Evolutionary conservation across 2,888 invertebrate genomes (phyloP).

Genomic region (Litoditis marina): DNA sequence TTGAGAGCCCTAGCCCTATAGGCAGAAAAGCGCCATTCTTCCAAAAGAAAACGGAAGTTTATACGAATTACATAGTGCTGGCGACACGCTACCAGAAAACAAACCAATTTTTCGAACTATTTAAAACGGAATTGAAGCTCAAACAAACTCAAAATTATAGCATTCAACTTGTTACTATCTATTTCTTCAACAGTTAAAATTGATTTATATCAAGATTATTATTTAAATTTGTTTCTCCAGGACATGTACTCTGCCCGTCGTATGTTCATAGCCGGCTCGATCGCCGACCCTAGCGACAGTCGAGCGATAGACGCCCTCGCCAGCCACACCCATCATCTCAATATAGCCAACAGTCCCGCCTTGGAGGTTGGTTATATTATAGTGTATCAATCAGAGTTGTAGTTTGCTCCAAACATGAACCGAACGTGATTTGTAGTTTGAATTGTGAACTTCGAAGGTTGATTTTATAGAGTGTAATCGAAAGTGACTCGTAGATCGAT

Average conservation of each 20-base stretch:
- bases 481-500: too few relatives aligned
- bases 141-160: not conserved
- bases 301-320: slow-evolving; percentile 42
- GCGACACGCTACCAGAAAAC: too few relatives aligned
- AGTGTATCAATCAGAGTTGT: too few relatives aligned
- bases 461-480: too few relatives aligned
- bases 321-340: slow-evolving; percentile 50
- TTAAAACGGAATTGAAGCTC: too few relatives aligned
- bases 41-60: not conserved
- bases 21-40: not conserved
- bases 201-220: not conserved
- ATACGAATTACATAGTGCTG: not conserved
- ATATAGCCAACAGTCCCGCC: slow-evolving; percentile 44
- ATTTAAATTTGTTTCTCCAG: slow-evolving; percentile 16
- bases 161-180: not conserved
- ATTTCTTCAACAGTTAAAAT: not conserved
- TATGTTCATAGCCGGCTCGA: slow-evolving; percentile 54
- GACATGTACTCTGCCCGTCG: slow-evolving; percentile 53
- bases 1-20: not conserved
- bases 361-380: slow-evolving; percentile 30
- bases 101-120: too few relatives aligned
- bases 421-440: too few relatives aligned
- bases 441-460: too few relatives aligned
- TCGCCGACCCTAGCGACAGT: slow-evolving; percentile 24
- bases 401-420: too few relatives aligned